Conservation (phyloP, 2,888 invertebrate species). For the Drosophila austrosaltans region DNA sequence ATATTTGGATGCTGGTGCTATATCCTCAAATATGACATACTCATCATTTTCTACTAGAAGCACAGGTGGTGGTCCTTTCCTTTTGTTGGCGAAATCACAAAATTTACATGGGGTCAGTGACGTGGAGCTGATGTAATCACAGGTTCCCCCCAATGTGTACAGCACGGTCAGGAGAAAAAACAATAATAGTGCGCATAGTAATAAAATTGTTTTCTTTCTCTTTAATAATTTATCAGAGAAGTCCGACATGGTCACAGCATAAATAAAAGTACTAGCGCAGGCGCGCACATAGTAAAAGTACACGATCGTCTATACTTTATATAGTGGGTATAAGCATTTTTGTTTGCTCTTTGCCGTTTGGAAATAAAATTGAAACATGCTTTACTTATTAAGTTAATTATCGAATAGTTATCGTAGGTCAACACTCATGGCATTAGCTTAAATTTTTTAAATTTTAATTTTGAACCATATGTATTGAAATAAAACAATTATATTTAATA, state of each 20-base stretch:
- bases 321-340: not conserved
- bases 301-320: not conserved
- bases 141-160: constrained; percentile 17
- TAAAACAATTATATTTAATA: too few species aligned
- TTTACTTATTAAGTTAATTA: too few species aligned
- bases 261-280: not conserved
- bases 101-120: constrained; percentile 86
- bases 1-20: constrained; percentile 90
- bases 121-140: not conserved
- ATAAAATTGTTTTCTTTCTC: constrained; percentile 10
- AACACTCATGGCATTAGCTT: too few species aligned
- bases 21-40: constrained; percentile 91
- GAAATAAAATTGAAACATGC: not conserved
- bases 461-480: too few species aligned
- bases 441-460: too few species aligned
- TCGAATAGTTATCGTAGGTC: too few species aligned
- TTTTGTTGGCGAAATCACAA: constrained; percentile 88
- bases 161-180: constrained; percentile 18
- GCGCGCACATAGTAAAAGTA: constrained; percentile 5
- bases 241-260: not conserved
- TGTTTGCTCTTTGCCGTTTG: not conserved
- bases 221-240: constrained; percentile 13
- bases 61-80: constrained; percentile 85
- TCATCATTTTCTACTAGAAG: constrained; percentile 90
- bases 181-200: constrained; percentile 21